Percentiles rank a stretch among this genome's conserved stretches.
phyloP scores from a whole-genome alignment of 2,797 vertebrate genomes.

The Anguilla marmorata region DNA sequence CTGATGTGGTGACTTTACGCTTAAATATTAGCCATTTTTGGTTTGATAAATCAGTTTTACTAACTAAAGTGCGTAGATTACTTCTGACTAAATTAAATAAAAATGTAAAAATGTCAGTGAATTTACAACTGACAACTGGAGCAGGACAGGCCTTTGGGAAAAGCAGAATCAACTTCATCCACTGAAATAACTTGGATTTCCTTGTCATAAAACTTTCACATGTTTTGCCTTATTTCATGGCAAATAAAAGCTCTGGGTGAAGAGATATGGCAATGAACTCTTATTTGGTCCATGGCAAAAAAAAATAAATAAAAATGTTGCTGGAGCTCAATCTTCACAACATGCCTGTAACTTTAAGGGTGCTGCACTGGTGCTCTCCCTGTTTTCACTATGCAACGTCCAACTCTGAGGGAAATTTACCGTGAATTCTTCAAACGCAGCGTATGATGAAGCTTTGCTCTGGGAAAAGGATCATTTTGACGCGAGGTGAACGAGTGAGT shows the following conservation, averaged over 20 bases:
- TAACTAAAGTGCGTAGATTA: not conserved
- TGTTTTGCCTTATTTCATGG: not conserved
- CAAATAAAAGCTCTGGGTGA: constrained; percentile 15
- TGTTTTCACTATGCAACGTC: constrained; percentile 42
- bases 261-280: constrained; percentile 18
- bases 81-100: not conserved
- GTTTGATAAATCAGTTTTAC: not conserved
- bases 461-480: constrained; percentile 45
- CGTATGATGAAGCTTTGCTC: constrained; percentile 43
- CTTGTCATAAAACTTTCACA: not conserved
- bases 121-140: not conserved
- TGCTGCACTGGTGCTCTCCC: constrained; percentile 33
- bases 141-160: not conserved
- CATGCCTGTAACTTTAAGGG: not conserved
- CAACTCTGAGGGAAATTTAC: constrained; percentile 41
- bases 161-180: not conserved
- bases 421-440: constrained; percentile 62
- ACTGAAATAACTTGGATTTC: not conserved
- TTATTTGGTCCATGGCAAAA: not conserved
- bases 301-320: not conserved
- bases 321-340: constrained; percentile 6
- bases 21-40: not conserved
- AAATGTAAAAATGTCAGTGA: not conserved
- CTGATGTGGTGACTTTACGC: not conserved
- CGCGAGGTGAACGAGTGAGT: constrained; percentile 19